Conservation (phyloP, 2,113 vertebrate species). For the Delphinapterus leucas region DNA sequence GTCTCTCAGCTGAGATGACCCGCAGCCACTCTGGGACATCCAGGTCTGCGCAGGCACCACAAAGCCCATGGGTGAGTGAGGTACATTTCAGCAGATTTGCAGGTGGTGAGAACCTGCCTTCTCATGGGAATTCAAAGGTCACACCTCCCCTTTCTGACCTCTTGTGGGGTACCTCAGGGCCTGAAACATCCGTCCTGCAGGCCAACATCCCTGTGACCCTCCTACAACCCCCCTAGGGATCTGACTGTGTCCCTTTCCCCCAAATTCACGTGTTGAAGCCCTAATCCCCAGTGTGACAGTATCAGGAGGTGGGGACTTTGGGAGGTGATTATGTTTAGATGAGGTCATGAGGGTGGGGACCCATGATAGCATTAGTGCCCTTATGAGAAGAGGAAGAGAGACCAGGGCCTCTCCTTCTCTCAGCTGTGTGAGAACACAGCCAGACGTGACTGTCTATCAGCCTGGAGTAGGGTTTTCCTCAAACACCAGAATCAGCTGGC, state of each 20-base stretch:
- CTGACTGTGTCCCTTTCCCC: background rate
- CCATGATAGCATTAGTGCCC: no score
- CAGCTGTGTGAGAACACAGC: fast-evolving
- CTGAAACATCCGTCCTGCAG: background rate
- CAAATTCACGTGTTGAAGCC: background rate
- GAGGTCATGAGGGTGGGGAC: background rate
- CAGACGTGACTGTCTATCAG: background rate
- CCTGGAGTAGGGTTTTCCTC: fast-evolving
- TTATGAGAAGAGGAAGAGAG: background rate
- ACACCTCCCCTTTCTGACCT: slow-evolving; percentile 66
- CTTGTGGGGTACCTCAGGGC: slow-evolving; percentile 19
- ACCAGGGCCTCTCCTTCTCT: no score
- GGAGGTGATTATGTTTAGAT: background rate
- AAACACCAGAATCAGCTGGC: background rate
- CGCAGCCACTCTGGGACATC: background rate
- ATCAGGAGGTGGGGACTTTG: background rate
- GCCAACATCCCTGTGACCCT: background rate
- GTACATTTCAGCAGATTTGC: slow-evolving; percentile 71
- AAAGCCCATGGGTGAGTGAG: background rate
- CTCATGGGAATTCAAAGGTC: slow-evolving; percentile 73
- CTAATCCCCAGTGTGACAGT: background rate
- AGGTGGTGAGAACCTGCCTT: slow-evolving; percentile 67
- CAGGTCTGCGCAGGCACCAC: background rate
- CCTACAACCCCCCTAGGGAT: background rate
- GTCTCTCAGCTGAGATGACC: slow-evolving; percentile 66